Conservation (phyloP, 2,113 vertebrate species). For the Mustela lutreola region DNA sequence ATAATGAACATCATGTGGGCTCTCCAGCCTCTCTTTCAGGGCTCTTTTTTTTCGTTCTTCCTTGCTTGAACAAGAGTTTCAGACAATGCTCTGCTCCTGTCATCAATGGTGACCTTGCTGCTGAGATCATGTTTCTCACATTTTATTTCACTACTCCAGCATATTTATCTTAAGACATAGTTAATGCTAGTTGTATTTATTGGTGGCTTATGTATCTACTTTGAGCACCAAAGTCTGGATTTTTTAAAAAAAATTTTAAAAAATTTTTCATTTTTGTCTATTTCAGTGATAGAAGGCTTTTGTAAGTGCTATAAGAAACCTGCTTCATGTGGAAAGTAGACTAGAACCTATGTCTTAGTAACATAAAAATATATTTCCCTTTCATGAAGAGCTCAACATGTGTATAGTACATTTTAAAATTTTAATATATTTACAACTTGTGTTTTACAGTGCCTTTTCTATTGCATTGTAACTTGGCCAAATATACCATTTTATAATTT, state of each 20-base stretch:
- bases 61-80: background rate
- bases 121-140: background rate
- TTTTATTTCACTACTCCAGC: background rate
- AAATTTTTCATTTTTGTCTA: background rate
- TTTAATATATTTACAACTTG: background rate
- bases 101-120: background rate
- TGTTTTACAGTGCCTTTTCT: background rate
- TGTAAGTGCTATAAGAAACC: background rate
- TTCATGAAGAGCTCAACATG: background rate
- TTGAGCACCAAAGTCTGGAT: background rate
- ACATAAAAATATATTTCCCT: constrained; percentile 16
- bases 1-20: fast-evolving
- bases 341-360: background rate
- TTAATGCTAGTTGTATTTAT: background rate
- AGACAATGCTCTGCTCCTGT: background rate
- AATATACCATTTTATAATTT: constrained; percentile 3
- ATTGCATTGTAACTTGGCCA: constrained; percentile 3
- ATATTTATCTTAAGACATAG: background rate
- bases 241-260: background rate
- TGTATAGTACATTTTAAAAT: background rate
- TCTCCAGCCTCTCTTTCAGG: background rate
- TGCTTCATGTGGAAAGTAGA: background rate
- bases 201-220: background rate
- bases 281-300: background rate
- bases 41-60: background rate